Percentiles rank a stretch among this genome's conserved stretches.
Evolutionary conservation across 2,888 invertebrate genomes (phyloP).

Genomic region (Cetonia aurata): DNA sequence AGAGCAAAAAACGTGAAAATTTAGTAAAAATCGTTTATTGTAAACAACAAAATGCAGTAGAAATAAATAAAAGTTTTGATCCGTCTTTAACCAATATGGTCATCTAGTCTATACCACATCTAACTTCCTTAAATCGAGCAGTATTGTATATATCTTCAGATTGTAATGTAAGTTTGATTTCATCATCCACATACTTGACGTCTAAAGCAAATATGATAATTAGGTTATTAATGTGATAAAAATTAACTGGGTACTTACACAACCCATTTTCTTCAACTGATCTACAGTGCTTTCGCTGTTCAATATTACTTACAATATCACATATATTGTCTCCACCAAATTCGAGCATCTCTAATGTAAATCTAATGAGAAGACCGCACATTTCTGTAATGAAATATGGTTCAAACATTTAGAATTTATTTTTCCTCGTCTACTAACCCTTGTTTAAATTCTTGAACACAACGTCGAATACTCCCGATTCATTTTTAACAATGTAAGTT

Average conservation of each 20-base stretch:
- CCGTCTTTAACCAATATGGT: neutral
- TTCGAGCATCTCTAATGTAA: too few relatives aligned
- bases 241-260: conserved; percentile 6
- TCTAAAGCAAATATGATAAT: conserved; percentile 22
- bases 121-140: conserved; percentile 26
- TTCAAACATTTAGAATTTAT: neutral
- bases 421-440: conserved; percentile 1
- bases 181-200: conserved; percentile 18
- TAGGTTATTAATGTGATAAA: neutral
- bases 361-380: conserved; percentile 9
- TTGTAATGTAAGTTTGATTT: conserved; percentile 26
- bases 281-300: conserved; percentile 7
- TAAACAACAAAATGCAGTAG: neutral
- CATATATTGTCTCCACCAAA: neutral
- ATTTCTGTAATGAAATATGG: conserved; percentile 22
- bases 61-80: conserved; percentile 2
- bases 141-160: neutral
- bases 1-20: too few relatives aligned
- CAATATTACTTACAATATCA: conserved; percentile 3
- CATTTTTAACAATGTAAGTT: neutral
- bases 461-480: conserved; percentile 2
- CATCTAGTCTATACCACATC: neutral
- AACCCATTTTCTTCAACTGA: neutral
- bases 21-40: too few relatives aligned
- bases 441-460: conserved; percentile 15